Base-by-base conservation (phyloP, 2,888 invertebrate species). In the Desoria tigrina region DNA sequence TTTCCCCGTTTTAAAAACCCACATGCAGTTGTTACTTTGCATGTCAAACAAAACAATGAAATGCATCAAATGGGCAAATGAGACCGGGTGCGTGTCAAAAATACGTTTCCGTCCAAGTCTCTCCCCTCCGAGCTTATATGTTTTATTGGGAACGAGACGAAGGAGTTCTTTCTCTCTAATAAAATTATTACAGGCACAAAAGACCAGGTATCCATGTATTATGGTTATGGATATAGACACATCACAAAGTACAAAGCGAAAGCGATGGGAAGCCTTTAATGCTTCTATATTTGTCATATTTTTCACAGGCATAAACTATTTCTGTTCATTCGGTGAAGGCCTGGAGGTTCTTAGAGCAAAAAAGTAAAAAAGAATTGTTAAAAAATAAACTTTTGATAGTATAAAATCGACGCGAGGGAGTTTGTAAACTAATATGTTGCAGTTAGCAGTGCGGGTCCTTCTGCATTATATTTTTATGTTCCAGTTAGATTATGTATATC, bases 21-120 rank as follows among this genome's bases (percentile, higher is more conserved):
- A n/a, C n/a, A n/a, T n/a, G n/a, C n/a, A n/a, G 23, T 51, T 51
- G 26, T 51, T 51, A 51, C 45, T 45, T 56, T 57, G 37, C 57
- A 63, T 57, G 63, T 63, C 49, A 63, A 50, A 51, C 49, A 63
- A n/a, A 45, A 32, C 51, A 51, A 51, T 54, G 28, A 54, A 23
- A 54, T 54, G 54, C 54, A 54, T 54, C 16, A 32, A 49, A 63
- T 45, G 51, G 57, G 51, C 56, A 49, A 57, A 57, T 57, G 57
- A 63, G 63, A 63, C 28, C 37, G 63, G 49, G 57, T 63, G 64
- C 64, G 64, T 64, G 64, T 64, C 64, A 64, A 59, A 64, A 51
- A 42, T 27, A 59, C 21, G 42, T 59, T 59, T 59, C 49, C 54
- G 54, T n/a, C 54, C 18, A 2, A 32, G n/a, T 27, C 21, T 27